phyloP scores from a whole-genome alignment of 2,797 vertebrate species.

The Molossus alvarezi region DNA sequence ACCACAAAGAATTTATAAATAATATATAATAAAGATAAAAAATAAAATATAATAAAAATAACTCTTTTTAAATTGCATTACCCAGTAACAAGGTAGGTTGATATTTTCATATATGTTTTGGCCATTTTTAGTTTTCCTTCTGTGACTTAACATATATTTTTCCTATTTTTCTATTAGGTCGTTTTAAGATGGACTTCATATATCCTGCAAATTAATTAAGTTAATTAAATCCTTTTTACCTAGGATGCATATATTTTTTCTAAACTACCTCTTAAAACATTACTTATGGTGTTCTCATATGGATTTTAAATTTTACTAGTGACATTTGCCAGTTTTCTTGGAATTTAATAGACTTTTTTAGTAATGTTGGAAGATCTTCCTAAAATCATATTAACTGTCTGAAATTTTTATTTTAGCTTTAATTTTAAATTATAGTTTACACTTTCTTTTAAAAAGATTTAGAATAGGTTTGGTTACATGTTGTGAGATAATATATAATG shows the following conservation, averaged over 20 bases:
- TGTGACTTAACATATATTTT: neutral
- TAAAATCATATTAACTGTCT: neutral
- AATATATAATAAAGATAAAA: neutral
- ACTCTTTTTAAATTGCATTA: neutral
- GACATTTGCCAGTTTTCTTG: conserved; percentile 18
- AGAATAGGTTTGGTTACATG: neutral
- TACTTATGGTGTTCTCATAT: neutral
- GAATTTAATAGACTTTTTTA: neutral
- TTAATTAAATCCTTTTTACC: neutral
- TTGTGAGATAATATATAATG: neutral
- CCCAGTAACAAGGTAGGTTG: neutral
- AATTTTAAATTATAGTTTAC: neutral
- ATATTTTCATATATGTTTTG: neutral
- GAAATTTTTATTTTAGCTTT: neutral
- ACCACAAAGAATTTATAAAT: neutral
- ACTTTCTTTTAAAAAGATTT: conserved; percentile 6
- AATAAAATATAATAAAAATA: neutral
- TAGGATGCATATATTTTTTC: neutral
- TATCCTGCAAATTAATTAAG: neutral
- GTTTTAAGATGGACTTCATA: neutral
- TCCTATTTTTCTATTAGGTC: neutral
- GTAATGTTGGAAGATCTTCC: neutral
- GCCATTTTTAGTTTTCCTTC: neutral
- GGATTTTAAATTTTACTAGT: neutral
- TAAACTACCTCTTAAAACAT: neutral